Base-by-base conservation (phyloP, 2,797 vertebrate genomes). In the Micropoecilia bifurca region DNA sequence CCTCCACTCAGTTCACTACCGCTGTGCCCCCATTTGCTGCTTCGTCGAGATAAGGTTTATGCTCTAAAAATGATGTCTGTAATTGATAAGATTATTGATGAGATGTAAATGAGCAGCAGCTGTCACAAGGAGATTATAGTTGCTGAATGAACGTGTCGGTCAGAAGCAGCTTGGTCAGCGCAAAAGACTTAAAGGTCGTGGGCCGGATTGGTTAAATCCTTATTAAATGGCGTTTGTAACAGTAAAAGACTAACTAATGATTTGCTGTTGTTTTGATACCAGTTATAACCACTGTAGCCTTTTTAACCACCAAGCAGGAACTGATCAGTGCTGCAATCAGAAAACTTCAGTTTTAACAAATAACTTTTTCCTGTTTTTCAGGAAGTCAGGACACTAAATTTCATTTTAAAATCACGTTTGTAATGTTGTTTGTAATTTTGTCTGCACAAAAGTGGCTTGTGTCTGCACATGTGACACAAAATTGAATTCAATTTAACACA, bases 91-190 rank as follows among this genome's bases (percentile, higher is more conserved):
- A 43, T 83, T 75, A 74, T 72, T 43, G 57, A 39, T 73, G 61
- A 68, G 30, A 76, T 39, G 20, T 28, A 30, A 82, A 72, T 78
- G 25, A 71, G 59, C 36, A 73, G 45, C 61, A 77, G 13, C 55
- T 80, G 57, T 53, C 82, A 72, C 61, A 84, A 68, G 68, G 36
- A 69, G 77, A 79, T 28, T 86, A 75, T 16, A 63, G 57, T 28
- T 74, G 18, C 4, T 82, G 30, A 78, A 50, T 72, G 71, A 25
- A 79, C 59, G 75, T 74, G 86, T 81, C 77, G 73, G 46, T 77
- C 6, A 47, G 61, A 83, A 85, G 75, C 72, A 68, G 83, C 82
- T 85, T 74, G 45, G 45, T 84, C 75, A 84, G 79, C 73, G 61
- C 78, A 8, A 79, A 75, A 47, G 36, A 14, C 63, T 73, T n/a